These are phyloP conservation scores for Drosophila mercatorum DNA, from an alignment of 2,888 invertebrate genomes.

Conservation along the genomic window DNA sequence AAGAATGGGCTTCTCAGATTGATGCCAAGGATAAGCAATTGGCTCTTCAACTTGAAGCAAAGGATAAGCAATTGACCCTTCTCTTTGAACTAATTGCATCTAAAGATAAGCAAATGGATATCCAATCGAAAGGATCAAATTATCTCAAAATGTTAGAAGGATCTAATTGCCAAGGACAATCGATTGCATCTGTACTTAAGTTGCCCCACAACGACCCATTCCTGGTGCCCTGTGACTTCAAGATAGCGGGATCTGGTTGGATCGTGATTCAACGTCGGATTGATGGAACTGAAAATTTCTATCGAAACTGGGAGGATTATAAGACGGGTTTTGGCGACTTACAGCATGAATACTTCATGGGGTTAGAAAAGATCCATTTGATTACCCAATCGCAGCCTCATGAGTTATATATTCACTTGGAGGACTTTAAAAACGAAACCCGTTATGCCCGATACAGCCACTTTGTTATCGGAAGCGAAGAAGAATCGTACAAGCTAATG, in stretches of 20 bases:
- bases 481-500: slow-evolving; percentile 88
- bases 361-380: slow-evolving; percentile 87
- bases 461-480: slow-evolving; percentile 88
- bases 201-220: slow-evolving; percentile 83
- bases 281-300: slow-evolving; percentile 87
- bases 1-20: too few relatives aligned
- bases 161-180: neutral
- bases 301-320: slow-evolving; percentile 87
- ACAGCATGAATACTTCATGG: slow-evolving; percentile 87
- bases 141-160: neutral
- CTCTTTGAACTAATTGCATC: neutral
- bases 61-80: too few relatives aligned
- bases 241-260: slow-evolving; percentile 86
- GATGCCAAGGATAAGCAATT: too few relatives aligned
- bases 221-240: slow-evolving; percentile 85
- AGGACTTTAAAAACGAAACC: slow-evolving; percentile 86
- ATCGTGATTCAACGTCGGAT: slow-evolving; percentile 7
- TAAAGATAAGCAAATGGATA: neutral
- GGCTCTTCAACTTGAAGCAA: too few relatives aligned
- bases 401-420: slow-evolving; percentile 87
- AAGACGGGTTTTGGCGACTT: slow-evolving; percentile 82
- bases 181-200: neutral
- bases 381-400: slow-evolving; percentile 77
- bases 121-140: neutral
- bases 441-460: slow-evolving; percentile 87